Conservation (phyloP, 2,888 invertebrate genomes). For the Pachydiplax longipennis region DNA sequence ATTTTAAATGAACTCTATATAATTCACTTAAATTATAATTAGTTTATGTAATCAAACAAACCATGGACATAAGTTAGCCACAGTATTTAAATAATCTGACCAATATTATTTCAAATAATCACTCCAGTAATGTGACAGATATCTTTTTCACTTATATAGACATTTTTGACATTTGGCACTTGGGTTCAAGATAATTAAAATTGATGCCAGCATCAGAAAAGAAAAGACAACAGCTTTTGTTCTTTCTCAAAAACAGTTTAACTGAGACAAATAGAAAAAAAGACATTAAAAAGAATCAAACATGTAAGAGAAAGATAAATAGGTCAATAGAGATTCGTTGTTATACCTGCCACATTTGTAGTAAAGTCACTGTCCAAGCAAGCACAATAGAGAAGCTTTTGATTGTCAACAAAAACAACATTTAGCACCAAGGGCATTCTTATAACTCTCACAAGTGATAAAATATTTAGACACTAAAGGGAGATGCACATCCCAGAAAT, state of each 20-base stretch:
- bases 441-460: constrained; percentile 15
- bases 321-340: constrained; percentile 29
- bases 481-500: constrained; percentile 7
- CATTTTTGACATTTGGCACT: constrained; percentile 6
- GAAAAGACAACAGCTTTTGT: background rate
- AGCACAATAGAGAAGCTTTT: constrained; percentile 32
- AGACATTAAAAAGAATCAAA: constrained; percentile 16
- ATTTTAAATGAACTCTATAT: background rate
- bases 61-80: background rate
- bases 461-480: background rate
- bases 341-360: constrained; percentile 21
- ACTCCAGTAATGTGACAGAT: background rate
- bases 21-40: no score
- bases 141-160: background rate
- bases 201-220: background rate
- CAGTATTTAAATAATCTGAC: background rate
- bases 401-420: constrained; percentile 32
- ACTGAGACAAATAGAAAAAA: constrained; percentile 14
- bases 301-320: constrained; percentile 27
- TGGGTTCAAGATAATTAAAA: constrained; percentile 3
- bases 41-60: background rate
- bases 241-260: background rate
- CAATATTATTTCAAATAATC: background rate
- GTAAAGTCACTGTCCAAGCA: constrained; percentile 33
- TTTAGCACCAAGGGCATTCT: constrained; percentile 42